Base-by-base conservation (phyloP, 2,888 invertebrate species). In the Amphimallon solstitiale region DNA sequence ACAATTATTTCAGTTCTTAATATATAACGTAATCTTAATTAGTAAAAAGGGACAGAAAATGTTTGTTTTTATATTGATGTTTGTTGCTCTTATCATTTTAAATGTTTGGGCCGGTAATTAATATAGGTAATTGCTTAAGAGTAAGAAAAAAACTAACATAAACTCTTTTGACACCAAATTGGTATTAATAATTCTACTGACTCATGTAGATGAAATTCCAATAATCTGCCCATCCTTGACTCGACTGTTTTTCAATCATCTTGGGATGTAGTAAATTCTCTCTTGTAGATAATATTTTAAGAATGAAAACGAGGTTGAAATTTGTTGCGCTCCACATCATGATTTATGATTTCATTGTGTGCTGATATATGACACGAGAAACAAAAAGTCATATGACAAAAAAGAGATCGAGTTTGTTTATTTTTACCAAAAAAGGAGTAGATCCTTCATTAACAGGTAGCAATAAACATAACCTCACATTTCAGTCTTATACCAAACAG, bases 401-500 rank as follows among this genome's bases (percentile, higher is more conserved):
- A 45, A 49, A 23, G 6, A 21, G n/a, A n/a, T 19, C 29, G 9
- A 43, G 15, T 56, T 46, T 64, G 65, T 65, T 65, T 65, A 65
- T 46, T 49, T 54, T 40, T 38, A 10, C 45, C 62, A 65, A 66
- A 68, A 56, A 67, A 49, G 65, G 68, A 59, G 51, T 61, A 54
- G 64, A 62, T 67, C 67, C 66, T 68, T 65, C 5, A 19, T 37
- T 19, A 59, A 59, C 56, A 59, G 56, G 70, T 71, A 67, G 63
- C 54, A 45, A 48, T 38, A 54, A 23, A 66, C 64, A 67, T 68
- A 71, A 70, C 70, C 70, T 70, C 60, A 67, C 48, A 61, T 54
- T 19, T 19, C 43, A 12, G 5, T 49, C 21, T 34, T 63, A 29
- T 29, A 12, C 4, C 10, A 40, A 14, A 15, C 23, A 35, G 38